These are phyloP conservation scores for Drosophila nasuta DNA, from an alignment of 1,140 invertebrate genomes.

Conservation along the genomic window DNA sequence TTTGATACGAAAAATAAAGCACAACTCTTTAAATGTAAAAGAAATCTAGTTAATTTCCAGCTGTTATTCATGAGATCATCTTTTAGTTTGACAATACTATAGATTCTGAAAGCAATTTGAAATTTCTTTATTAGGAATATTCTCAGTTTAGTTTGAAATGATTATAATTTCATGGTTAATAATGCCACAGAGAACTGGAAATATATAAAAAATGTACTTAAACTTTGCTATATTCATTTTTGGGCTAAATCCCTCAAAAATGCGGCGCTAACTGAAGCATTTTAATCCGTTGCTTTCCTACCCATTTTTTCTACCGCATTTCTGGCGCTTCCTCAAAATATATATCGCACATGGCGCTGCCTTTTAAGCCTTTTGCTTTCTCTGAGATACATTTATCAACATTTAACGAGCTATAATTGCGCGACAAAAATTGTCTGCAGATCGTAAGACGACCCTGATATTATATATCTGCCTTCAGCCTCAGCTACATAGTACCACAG, in stretches of 20 bases:
- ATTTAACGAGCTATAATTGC: conserved; percentile 63
- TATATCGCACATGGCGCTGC: conserved; percentile 9
- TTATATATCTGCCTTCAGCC: conserved; percentile 20
- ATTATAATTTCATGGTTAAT: too few relatives aligned
- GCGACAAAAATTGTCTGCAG: conserved; percentile 29
- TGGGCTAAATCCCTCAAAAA: too few relatives aligned
- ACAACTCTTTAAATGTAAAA: too few relatives aligned
- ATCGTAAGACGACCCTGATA: conserved; percentile 70
- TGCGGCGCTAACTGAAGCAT: not conserved
- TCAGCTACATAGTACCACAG: conserved; percentile 12
- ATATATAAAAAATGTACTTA: too few relatives aligned
- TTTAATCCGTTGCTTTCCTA: not conserved
- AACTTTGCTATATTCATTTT: rapidly evolving
- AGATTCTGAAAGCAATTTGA: too few relatives aligned
- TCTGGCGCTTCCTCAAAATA: conserved; percentile 1
- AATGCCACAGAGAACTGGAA: too few relatives aligned
- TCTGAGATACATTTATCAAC: conserved; percentile 58
- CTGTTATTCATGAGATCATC: too few relatives aligned
- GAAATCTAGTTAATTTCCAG: too few relatives aligned
- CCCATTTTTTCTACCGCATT: not conserved
- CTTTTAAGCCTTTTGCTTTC: conserved; percentile 21
- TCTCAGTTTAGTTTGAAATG: too few relatives aligned
- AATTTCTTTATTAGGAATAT: too few relatives aligned
- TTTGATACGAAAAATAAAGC: too few relatives aligned
- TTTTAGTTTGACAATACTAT: too few relatives aligned